phyloP scores from a whole-genome alignment of 2,113 vertebrate species.

The Calyptomena viridis region DNA sequence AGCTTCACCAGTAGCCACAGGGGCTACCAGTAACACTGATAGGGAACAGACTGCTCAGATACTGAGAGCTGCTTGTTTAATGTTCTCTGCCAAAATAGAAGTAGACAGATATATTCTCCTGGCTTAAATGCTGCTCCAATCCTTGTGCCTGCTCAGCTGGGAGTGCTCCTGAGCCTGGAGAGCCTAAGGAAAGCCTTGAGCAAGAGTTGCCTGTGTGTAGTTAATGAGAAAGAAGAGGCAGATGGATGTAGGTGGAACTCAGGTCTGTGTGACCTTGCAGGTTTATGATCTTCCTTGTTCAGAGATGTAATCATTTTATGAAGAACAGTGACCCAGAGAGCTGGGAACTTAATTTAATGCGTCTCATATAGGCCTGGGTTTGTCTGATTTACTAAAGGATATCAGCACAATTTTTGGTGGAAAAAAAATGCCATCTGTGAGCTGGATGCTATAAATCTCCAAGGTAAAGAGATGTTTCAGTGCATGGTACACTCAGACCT shows the following conservation, averaged over 20 bases:
- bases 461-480: background rate
- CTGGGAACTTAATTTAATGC: background rate
- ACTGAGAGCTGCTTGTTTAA: background rate
- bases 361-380: background rate
- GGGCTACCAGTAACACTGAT: too few species aligned
- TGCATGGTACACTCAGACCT: background rate
- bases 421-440: background rate
- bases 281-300: background rate
- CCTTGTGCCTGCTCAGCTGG: background rate
- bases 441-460: background rate
- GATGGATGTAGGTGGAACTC: background rate
- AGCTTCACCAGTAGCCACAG: background rate
- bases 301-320: conserved; percentile 1
- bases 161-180: background rate
- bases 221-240: background rate
- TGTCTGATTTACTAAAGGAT: conserved; percentile 15
- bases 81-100: background rate
- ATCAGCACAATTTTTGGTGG: background rate
- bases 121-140: background rate
- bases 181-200: background rate
- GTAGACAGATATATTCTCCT: background rate
- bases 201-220: background rate
- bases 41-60: background rate
- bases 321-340: background rate
- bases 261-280: background rate